Base-by-base conservation (phyloP, 2,888 invertebrate species). In the Pseudolycoriella hygida region DNA sequence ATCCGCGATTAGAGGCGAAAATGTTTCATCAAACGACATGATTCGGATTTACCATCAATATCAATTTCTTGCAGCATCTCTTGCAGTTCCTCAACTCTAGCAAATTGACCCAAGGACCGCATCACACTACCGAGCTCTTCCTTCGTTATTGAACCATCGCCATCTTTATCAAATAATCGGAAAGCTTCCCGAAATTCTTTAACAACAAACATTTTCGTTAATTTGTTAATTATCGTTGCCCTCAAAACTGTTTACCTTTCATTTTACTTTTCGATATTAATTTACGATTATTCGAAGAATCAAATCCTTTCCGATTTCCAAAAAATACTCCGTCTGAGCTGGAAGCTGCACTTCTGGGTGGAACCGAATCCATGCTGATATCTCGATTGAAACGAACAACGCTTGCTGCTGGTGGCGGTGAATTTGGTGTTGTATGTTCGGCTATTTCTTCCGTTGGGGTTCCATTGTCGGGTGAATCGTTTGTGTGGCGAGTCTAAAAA, bases 11-110 rank as follows among this genome's bases (percentile, higher is more conserved):
- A n/a, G n/a, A n/a, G n/a, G n/a, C n/a, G n/a, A n/a, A n/a, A n/a
- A n/a, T n/a, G n/a, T n/a, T n/a, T n/a, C n/a, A n/a, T n/a, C n/a
- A n/a, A n/a, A n/a, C n/a, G n/a, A n/a, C n/a, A n/a, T n/a, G n/a
- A n/a, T n/a, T n/a, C n/a, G n/a, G n/a, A n/a, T n/a, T 57, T 55
- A 80, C 82, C 82, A 56, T 83, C 82, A 45, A 80, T 80, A 58
- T 83, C 82, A 40, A 83, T 81, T 61, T 87, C 86, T 54, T 81
- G 78, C 43, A 88, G 67, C 87, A 88, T 87, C 56, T 85, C 84
- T 54, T 83, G 80, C 49, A 88, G 62, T 60, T 88, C 88, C 61
- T 87, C 87, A 19, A 85, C 84, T 39, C 87, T 70, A 1, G 87
- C 87, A 62, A 86, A 87, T 66, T 88, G 87, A 1, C 87, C 87